Base-by-base conservation (phyloP, 2,888 invertebrate species). In the Halocaridina rubra region DNA sequence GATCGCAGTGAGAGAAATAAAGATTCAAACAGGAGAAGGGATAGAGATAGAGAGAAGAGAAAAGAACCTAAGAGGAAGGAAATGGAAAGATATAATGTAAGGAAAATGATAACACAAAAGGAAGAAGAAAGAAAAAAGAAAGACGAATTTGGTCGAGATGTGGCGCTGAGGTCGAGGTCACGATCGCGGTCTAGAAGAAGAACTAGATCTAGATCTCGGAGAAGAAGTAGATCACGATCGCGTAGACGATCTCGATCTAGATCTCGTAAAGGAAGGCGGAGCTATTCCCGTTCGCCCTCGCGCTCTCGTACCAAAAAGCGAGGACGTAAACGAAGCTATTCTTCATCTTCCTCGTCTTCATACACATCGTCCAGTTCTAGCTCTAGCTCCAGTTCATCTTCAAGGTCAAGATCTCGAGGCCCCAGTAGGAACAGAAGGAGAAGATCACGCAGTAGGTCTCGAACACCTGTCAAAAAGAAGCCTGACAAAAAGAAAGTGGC, bases 51-150 rank as follows among this genome's bases (percentile, higher is more conserved):
- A 30, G 81, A 86, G 39, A 80, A 64, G 39, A 80, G 71, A 32
- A 86, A 78, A 33, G 88, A 86, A 67, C 79, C 85, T 16, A 88
- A 86, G 71, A 85, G 85, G 75, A 85, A 88, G 72, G 89, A 89
- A 33, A 78, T 97, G 75, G 95, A 95, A 89, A 93, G 96, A 2
- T 97, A 97, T 90, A 95, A 96, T 91, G 96, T 96, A 10, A 93
- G 96, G 59, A 94, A 94, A 86, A 92, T 96, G 53, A 94, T 96
- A 29, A 85, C 93, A 94, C 0, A 89, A 90, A 69, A 92, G 93
- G 84, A 92, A 93, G 87, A 85, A n/a, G 80, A 95, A 94, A 91
- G 96, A 7, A 87, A 87, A 69, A 87, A 87, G 80, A 87, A 87
- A 53, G 87, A 87, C 67, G 87, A 87, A 32, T 87, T 87, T 78